phyloP scores from a whole-genome alignment of 2,113 vertebrate genomes.

The Hemichromis elongatus region DNA sequence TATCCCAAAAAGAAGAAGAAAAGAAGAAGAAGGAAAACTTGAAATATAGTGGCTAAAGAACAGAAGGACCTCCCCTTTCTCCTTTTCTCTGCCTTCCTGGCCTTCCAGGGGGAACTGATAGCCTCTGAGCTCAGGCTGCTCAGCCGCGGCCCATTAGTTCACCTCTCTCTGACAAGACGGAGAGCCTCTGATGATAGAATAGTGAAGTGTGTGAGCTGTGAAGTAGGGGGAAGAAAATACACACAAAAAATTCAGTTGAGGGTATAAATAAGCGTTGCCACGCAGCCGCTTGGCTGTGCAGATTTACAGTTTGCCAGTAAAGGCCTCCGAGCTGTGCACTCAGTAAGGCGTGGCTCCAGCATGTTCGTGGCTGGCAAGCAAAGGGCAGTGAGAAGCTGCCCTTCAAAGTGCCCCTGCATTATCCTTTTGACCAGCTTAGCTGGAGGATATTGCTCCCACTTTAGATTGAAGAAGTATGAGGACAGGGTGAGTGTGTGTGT shows the following conservation, averaged over 20 bases:
- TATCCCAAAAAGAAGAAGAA: background rate
- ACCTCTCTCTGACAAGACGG: slow-evolving; percentile 66
- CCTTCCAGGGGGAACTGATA: slow-evolving; percentile 51
- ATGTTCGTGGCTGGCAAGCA: background rate
- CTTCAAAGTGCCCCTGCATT: slow-evolving; percentile 38
- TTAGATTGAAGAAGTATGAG: background rate
- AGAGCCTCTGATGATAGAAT: slow-evolving; percentile 50
- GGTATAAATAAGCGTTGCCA: slow-evolving; percentile 27
- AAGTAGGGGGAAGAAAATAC: background rate
- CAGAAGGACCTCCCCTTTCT: background rate
- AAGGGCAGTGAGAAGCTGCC: slow-evolving; percentile 21
- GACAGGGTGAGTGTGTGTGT: background rate
- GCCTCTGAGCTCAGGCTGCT: slow-evolving; percentile 56
- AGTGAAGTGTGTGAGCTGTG: slow-evolving; percentile 20
- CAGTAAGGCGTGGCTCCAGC: slow-evolving; percentile 22
- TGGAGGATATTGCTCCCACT: slow-evolving; percentile 27
- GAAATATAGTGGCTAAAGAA: background rate
- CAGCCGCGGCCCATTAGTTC: slow-evolving; percentile 57
- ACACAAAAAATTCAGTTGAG: slow-evolving; percentile 9
- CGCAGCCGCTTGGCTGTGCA: slow-evolving; percentile 34
- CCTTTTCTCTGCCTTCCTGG: slow-evolving; percentile 1
- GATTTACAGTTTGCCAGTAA: slow-evolving; percentile 32
- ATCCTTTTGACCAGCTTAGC: slow-evolving; percentile 42
- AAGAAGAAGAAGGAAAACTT: background rate
- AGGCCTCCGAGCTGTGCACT: slow-evolving; percentile 41